A percentile compares a stretch with the other conserved stretches of the same genome.
Evolutionary conservation across 2,113 vertebrate species (phyloP).

Genomic region (Lasiurus cinereus): DNA sequence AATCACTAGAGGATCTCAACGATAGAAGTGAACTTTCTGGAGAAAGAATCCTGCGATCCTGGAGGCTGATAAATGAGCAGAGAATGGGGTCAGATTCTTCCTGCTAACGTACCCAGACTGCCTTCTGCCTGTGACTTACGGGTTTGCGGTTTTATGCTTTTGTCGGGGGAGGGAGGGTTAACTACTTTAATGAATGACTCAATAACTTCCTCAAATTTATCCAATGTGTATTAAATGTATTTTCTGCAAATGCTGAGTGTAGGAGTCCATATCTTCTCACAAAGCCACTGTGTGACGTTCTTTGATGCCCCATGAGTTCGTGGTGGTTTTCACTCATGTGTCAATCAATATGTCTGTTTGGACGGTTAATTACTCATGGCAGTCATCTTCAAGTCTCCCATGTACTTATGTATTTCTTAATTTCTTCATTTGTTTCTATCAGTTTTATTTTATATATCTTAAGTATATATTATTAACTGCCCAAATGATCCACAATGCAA

Average conservation of each 20-base stretch:
- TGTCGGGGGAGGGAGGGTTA: fast-evolving
- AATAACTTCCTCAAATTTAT: not conserved
- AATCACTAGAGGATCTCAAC: too few species aligned
- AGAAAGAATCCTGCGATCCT: too few species aligned
- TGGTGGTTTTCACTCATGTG: not conserved
- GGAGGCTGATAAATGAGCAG: too few species aligned
- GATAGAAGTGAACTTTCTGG: too few species aligned
- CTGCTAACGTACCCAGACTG: not conserved
- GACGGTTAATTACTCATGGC: not conserved
- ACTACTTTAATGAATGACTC: not conserved
- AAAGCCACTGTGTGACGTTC: not conserved
- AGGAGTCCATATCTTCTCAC: not conserved
- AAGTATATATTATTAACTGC: not conserved
- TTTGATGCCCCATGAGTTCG: not conserved
- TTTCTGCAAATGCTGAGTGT: not conserved
- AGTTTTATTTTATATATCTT: not conserved
- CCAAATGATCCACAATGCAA: not conserved
- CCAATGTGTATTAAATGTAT: not conserved
- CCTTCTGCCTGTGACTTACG: not conserved
- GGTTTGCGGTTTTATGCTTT: not conserved
- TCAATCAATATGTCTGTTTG: not conserved
- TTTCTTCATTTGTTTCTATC: not conserved
- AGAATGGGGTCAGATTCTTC: not conserved
- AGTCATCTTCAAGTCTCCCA: not conserved
- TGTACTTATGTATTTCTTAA: not conserved